Conservation (phyloP, 1,140 invertebrate genomes). For the Rhopalosiphum maidis region DNA sequence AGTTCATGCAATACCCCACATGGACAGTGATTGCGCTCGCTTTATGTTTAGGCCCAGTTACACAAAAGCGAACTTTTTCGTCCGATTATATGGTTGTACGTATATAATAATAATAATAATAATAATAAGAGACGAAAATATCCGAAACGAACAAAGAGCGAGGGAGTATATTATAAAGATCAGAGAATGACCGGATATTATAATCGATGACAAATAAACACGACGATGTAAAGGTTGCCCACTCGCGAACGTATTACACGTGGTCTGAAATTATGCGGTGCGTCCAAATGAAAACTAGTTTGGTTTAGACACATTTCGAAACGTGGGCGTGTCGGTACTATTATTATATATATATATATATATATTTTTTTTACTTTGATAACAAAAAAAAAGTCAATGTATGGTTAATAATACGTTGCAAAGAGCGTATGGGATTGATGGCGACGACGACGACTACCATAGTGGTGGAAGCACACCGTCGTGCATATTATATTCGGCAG, state of each 20-base stretch:
- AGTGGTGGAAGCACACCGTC: background rate
- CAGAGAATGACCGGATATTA: background rate
- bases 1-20: background rate
- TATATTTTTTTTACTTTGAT: conserved; percentile 20
- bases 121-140: background rate
- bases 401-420: conserved; percentile 49
- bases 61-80: background rate
- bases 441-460: background rate
- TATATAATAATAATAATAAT: background rate
- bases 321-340: conserved; percentile 18
- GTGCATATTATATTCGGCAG: background rate
- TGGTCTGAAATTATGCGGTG: conserved; percentile 21
- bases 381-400: conserved; percentile 40
- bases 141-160: background rate
- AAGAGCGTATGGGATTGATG: background rate
- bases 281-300: conserved; percentile 38
- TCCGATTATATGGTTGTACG: background rate
- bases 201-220: conserved; percentile 37
- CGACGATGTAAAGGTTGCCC: background rate
- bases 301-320: conserved; percentile 52
- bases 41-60: background rate
- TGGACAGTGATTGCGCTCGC: background rate
- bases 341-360: background rate
- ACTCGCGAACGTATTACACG: background rate
- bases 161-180: background rate